phyloP scores from a whole-genome alignment of 2,797 vertebrate genomes.

The Chaunax sp. region DNA sequence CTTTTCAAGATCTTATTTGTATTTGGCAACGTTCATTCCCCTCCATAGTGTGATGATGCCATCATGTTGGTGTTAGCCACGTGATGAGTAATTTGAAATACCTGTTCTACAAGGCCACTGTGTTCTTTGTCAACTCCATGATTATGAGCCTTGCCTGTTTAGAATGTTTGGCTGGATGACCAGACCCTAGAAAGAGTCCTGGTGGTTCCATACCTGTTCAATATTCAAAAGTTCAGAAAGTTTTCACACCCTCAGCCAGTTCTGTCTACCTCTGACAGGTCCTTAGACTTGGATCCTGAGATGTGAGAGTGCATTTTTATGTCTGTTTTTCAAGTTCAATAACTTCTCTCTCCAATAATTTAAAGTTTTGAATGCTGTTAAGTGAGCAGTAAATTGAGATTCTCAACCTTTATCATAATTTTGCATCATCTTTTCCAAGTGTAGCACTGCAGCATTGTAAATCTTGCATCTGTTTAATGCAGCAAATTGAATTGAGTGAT shows the following conservation, averaged over 20 bases:
- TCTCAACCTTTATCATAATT: background rate
- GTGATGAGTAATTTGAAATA: background rate
- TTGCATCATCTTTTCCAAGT: background rate
- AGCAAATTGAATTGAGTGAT: background rate
- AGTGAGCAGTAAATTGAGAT: background rate
- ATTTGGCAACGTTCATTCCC: background rate
- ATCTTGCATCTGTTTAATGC: background rate
- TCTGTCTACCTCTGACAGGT: background rate
- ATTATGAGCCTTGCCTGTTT: background rate
- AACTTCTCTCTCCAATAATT: no score
- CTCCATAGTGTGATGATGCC: background rate
- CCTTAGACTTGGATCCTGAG: no score
- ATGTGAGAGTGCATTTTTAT: no score
- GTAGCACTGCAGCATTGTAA: background rate
- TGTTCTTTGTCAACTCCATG: no score
- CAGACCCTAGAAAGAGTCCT: background rate
- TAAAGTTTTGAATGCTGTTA: background rate
- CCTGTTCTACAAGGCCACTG: background rate
- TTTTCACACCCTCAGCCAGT: background rate
- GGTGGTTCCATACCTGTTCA: background rate
- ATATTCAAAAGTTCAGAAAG: no score
- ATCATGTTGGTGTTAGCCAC: background rate
- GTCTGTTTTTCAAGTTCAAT: no score
- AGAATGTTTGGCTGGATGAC: background rate
- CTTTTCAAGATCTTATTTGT: slow-evolving; percentile 1